phyloP scores from a whole-genome alignment of 1,140 invertebrate species.

The Pseudomyrmex cubaensis region DNA sequence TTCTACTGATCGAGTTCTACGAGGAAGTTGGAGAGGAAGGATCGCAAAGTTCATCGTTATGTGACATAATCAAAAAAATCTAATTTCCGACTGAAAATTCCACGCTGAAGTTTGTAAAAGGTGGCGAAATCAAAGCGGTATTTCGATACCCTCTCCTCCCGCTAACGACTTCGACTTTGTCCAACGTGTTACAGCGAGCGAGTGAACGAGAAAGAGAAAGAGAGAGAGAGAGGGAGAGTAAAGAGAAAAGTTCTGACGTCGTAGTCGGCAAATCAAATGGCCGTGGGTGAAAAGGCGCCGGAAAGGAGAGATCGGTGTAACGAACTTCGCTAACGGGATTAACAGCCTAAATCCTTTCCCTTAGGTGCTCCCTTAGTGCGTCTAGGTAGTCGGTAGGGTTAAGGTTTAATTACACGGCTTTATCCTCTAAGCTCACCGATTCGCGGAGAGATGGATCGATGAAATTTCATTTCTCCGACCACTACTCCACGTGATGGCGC shows the following conservation, averaged over 20 bases:
- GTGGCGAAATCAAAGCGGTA: constrained; percentile 37
- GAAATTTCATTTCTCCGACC: constrained; percentile 55
- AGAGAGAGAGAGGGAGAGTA: constrained; percentile 49
- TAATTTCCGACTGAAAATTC: constrained; percentile 1
- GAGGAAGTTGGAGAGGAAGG: too few relatives aligned
- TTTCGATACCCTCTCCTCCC: constrained; percentile 34
- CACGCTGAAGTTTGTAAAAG: neutral
- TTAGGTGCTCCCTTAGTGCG: constrained; percentile 32
- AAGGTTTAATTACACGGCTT: constrained; percentile 73
- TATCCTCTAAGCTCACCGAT: constrained; percentile 67
- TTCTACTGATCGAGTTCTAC: neutral
- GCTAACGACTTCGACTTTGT: constrained; percentile 40
- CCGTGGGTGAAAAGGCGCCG: constrained; percentile 50
- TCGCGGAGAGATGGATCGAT: constrained; percentile 60
- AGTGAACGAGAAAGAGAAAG: constrained; percentile 8
- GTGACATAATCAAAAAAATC: constrained; percentile 24
- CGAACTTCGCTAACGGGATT: constrained; percentile 73
- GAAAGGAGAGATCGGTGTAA: constrained; percentile 70
- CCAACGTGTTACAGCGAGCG: constrained; percentile 28
- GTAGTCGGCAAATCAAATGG: constrained; percentile 62
- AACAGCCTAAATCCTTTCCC: constrained; percentile 65
- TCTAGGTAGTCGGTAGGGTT: constrained; percentile 61
- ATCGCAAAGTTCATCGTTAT: neutral
- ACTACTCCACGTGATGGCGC: neutral
- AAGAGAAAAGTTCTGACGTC: constrained; percentile 65